Percentiles rank a stretch among this genome's conserved stretches.
phyloP scores from a whole-genome alignment of 2,888 invertebrate genomes.

The Melanotus villosus region DNA sequence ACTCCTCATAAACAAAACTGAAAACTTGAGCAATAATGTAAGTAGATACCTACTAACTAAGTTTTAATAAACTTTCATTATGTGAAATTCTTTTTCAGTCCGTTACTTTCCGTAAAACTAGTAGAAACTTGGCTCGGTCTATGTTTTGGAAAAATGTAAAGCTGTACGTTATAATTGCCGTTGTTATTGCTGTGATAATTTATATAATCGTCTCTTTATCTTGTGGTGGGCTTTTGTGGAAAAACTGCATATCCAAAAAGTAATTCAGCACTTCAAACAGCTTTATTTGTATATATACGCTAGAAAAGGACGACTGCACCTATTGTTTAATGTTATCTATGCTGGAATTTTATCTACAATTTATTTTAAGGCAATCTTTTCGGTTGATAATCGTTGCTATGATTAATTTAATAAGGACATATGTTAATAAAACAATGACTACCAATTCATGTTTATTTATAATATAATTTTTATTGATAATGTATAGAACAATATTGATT shows the following conservation, averaged over 20 bases:
- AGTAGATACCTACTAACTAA: constrained; percentile 65
- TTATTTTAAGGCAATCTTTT: neutral
- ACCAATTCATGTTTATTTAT: constrained; percentile 1
- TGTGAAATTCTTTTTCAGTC: constrained; percentile 87
- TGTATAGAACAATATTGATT: too few relatives aligned
- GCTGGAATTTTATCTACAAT: constrained; percentile 2
- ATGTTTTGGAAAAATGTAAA: constrained; percentile 97
- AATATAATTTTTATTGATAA: neutral
- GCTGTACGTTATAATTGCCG: constrained; percentile 82
- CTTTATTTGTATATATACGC: neutral
- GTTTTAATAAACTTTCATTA: too few relatives aligned
- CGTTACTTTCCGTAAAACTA: constrained; percentile 87
- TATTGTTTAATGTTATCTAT: neutral
- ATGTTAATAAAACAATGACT: neutral
- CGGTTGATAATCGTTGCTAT: neutral
- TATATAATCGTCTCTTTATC: constrained; percentile 91
- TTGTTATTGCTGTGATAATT: constrained; percentile 77
- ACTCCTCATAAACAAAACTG: constrained; percentile 92
- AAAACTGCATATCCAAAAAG: constrained; percentile 72
- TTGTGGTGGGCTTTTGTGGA: constrained; percentile 89
- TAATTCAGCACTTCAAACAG: constrained; percentile 38
- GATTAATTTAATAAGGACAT: neutral
- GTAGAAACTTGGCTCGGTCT: constrained; percentile 87
- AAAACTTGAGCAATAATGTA: constrained; percentile 90
- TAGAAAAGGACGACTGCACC: neutral